These are phyloP conservation scores for Micrasema longulum DNA, from an alignment of 1,140 invertebrate genomes.

Conservation along the genomic window DNA sequence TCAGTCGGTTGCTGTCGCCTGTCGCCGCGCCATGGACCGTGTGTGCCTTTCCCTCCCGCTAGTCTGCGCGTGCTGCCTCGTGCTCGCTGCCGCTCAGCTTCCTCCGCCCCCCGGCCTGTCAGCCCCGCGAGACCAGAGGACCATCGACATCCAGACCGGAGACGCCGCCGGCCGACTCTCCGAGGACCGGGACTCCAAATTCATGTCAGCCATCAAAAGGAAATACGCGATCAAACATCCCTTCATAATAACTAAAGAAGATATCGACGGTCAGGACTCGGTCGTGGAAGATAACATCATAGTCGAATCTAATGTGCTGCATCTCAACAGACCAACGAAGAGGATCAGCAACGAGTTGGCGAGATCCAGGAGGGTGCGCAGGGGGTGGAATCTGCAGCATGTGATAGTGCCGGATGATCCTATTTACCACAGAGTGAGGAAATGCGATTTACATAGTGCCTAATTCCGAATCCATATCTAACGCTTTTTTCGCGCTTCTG, in stretches of 20 bases:
- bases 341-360: constrained; percentile 53
- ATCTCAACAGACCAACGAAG: constrained; percentile 59
- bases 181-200: constrained; percentile 17
- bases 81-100: neutral
- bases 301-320: constrained; percentile 63
- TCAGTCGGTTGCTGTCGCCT: constrained; percentile 42
- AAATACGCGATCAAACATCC: constrained; percentile 53
- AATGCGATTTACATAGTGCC: constrained; percentile 1
- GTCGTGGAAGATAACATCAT: constrained; percentile 64
- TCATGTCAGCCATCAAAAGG: constrained; percentile 19
- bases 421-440: constrained; percentile 46
- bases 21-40: constrained; percentile 33
- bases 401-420: constrained; percentile 63
- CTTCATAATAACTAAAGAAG: constrained; percentile 51
- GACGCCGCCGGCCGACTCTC: constrained; percentile 4
- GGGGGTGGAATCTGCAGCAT: constrained; percentile 67
- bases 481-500: neutral
- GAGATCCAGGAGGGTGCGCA: constrained; percentile 58
- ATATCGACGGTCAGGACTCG: constrained; percentile 59
- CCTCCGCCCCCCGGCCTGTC: constrained; percentile 7
- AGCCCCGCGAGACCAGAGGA: constrained; percentile 8
- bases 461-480: constrained; percentile 4
- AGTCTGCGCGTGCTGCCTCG: constrained; percentile 23
- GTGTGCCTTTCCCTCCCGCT: constrained; percentile 16
- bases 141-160: constrained; percentile 3